Evolutionary conservation across 2,888 invertebrate genomes (phyloP).

Genomic region (Acleris sparsana): DNA sequence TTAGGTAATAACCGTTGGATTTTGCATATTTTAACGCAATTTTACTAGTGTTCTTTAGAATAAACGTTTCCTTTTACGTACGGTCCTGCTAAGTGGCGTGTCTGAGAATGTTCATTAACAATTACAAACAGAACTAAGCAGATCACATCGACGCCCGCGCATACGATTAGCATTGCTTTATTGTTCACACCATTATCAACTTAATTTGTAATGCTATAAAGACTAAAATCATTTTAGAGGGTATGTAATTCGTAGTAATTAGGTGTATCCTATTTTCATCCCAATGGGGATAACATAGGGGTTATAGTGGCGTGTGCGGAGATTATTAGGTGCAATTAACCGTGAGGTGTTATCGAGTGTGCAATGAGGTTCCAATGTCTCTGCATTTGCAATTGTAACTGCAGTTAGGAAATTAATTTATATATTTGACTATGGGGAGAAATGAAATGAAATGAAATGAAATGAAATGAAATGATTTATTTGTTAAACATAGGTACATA

Average conservation of each 20-base stretch:
- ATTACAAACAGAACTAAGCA: constrained; percentile 50
- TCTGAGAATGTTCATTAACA: constrained; percentile 59
- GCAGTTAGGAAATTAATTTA: constrained; percentile 8
- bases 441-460: too few species aligned
- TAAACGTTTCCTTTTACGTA: constrained; percentile 46
- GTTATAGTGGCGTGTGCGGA: not conserved
- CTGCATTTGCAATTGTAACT: constrained; percentile 19
- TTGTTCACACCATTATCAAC: constrained; percentile 1
- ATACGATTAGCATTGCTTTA: constrained; percentile 37
- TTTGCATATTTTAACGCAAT: not conserved
- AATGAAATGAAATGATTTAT: too few species aligned
- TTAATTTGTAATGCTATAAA: not conserved
- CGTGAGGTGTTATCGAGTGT: constrained; percentile 33
- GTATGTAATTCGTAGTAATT: not conserved
- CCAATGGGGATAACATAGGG: constrained; percentile 5
- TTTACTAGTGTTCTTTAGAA: constrained; percentile 29
- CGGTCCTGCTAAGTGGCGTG: constrained; percentile 57
- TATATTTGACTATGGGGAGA: not conserved
- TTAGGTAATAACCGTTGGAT: too few species aligned
- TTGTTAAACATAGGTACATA: too few species aligned
- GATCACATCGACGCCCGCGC: constrained; percentile 47
- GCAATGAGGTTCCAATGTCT: constrained; percentile 25
- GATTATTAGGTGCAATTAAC: constrained; percentile 18
- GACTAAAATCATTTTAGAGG: not conserved
- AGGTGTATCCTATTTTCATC: constrained; percentile 13